Conservation (phyloP, 2,797 vertebrate genomes). For the Pipistrellus nathusii region DNA sequence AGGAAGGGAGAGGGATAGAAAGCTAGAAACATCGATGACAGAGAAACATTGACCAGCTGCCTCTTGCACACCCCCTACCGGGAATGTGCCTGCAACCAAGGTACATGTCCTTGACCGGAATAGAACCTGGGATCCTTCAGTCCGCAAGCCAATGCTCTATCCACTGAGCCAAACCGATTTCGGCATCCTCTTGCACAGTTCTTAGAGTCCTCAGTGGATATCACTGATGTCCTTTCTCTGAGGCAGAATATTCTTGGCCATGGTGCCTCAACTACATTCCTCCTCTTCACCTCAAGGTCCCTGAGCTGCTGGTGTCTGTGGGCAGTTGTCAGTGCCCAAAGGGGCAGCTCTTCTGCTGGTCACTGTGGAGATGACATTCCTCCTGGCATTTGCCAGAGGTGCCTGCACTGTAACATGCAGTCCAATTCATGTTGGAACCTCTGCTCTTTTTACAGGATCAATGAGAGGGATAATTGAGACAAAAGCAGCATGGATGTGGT, state of each 20-base stretch:
- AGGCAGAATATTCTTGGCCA: background rate
- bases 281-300: background rate
- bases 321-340: background rate
- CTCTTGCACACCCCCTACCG: no score
- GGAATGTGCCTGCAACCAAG: no score
- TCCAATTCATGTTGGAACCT: background rate
- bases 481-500: background rate
- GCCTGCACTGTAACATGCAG: background rate
- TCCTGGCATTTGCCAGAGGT: background rate
- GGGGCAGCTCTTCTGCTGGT: background rate
- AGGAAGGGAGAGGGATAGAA: no score
- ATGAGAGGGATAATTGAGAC: background rate
- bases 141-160: no score
- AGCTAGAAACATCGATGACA: no score
- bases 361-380: background rate
- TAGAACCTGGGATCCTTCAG: no score
- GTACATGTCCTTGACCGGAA: no score
- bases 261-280: accelerated
- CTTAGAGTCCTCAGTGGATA: background rate
- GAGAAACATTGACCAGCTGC: no score
- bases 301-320: background rate
- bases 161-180: no score
- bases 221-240: background rate
- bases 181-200: background rate
- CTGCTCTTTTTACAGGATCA: background rate